A percentile compares a stretch with the other conserved stretches of the same genome.
Evolutionary conservation across 2,797 vertebrate species (phyloP).

Genomic region (Ptychobarbus kaznakovi): DNA sequence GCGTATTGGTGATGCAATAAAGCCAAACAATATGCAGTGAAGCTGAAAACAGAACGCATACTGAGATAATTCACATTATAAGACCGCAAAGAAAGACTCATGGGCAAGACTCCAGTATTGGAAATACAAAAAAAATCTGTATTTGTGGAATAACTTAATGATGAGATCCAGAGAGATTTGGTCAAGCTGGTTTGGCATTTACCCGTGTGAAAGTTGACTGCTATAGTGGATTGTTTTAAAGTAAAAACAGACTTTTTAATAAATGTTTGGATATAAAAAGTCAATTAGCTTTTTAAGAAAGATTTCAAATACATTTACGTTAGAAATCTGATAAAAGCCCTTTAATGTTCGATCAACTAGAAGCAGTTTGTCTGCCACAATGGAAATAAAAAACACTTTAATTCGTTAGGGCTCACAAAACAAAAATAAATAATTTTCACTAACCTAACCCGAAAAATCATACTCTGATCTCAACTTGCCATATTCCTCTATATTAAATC

Average conservation of each 20-base stretch:
- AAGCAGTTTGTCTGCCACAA: constrained; percentile 6
- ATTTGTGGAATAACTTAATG: constrained; percentile 28
- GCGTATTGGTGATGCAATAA: constrained; percentile 16
- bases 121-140: constrained; percentile 6
- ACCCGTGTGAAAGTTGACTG: constrained; percentile 58
- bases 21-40: constrained; percentile 42
- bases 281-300: constrained; percentile 52
- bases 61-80: constrained; percentile 54
- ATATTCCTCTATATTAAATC: constrained; percentile 1
- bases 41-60: constrained; percentile 35
- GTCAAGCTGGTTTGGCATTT: constrained; percentile 71
- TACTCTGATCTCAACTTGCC: background rate
- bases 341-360: constrained; percentile 37
- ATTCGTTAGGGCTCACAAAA: constrained; percentile 38
- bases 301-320: constrained; percentile 39
- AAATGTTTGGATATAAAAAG: constrained; percentile 52
- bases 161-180: constrained; percentile 66
- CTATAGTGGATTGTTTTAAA: constrained; percentile 29
- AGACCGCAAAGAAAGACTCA: constrained; percentile 38
- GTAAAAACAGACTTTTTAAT: constrained; percentile 3
- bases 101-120: constrained; percentile 25
- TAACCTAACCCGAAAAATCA: constrained; percentile 16
- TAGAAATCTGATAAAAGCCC: constrained; percentile 52
- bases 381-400: background rate
- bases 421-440: constrained; percentile 21